Base-by-base conservation (phyloP, 1,140 invertebrate genomes). In the Heterodera schachtii region DNA sequence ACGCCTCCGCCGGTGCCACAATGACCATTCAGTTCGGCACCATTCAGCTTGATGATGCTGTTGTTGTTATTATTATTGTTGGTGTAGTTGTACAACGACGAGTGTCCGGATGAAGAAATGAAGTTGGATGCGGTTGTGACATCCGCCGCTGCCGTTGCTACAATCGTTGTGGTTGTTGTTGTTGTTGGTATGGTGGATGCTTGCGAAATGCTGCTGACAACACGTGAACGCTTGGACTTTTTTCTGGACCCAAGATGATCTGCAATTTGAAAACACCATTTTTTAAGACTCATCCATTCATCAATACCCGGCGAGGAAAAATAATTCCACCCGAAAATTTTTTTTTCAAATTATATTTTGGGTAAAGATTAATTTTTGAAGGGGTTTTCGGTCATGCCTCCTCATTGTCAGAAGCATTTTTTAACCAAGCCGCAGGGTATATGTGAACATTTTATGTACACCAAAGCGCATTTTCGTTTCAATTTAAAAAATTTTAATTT, bases 181-280 rank as follows among this genome's bases (percentile, higher is more conserved):
- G 31, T 43, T 6, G 43, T 76, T 44, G 75, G 66, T 64, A 41
- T 44, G 19, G 75, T 43, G n/a, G 77, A 78, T 8, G 66, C 16
- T 6, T 66, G 66, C n/a, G 77, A 78, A 47, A 78, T 44, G 21
- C 77, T 70, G n/a, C 77, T 78, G 2, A 47, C 21, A 3, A 70
- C 57, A 6, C 80, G 49, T 3, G 75, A 19, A 4, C 80, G 73
- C 19, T 64, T 57, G 31, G 16, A 52, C 49, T 81, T 79, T 64
- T 74, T 75, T 64, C 46, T 78, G 70, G 77, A 66, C 52, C 13
- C 49, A 44, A 9, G 31, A 11, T 43, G 4, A 78, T 70, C 70
- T 70, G 77, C 66, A 31, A 31, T 31, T 31, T 31, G 31, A 31
- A 31, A 31, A 31, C 31, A 31, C 31, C 31, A 31, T 31, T 31